These are phyloP conservation scores for Nymphalis polychloros DNA, from an alignment of 2,888 invertebrate species.

Conservation along the genomic window DNA sequence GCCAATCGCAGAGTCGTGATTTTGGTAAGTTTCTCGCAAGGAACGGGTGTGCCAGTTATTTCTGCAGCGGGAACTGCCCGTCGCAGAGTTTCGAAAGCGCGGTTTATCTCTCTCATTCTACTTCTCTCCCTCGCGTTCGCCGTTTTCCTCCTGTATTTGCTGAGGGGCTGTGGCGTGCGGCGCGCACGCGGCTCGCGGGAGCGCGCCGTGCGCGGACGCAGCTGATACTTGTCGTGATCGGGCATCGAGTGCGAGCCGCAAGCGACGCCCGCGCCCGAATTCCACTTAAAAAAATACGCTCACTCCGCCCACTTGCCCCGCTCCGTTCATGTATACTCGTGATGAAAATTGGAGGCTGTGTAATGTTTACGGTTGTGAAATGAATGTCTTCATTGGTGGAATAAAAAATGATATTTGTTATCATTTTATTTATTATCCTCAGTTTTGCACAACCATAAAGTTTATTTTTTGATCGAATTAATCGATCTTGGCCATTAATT, in stretches of 20 bases:
- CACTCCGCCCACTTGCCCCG: slow-evolving; percentile 69
- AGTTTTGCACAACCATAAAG: slow-evolving; percentile 1
- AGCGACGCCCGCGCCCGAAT: slow-evolving; percentile 63
- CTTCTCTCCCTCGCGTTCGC: slow-evolving; percentile 94
- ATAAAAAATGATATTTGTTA: slow-evolving; percentile 4
- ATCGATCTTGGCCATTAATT: background rate
- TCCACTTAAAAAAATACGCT: slow-evolving; percentile 73
- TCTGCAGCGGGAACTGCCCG: slow-evolving; percentile 86
- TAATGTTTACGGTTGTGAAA: slow-evolving; percentile 8
- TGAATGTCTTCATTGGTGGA: background rate
- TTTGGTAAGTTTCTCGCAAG: slow-evolving; percentile 92
- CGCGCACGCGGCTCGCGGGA: slow-evolving; percentile 79
- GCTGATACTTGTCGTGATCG: slow-evolving; percentile 80
- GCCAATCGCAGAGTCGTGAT: slow-evolving; percentile 93
- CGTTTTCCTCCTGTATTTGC: slow-evolving; percentile 94
- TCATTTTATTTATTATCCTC: background rate
- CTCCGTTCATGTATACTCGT: slow-evolving; percentile 73
- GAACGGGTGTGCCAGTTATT: slow-evolving; percentile 73
- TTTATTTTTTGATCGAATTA: background rate
- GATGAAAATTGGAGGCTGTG: slow-evolving; percentile 28
- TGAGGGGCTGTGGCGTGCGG: slow-evolving; percentile 87
- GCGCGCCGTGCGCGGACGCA: slow-evolving; percentile 78
- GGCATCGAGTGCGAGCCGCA: slow-evolving; percentile 70
- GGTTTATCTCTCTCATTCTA: slow-evolving; percentile 94
- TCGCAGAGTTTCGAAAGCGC: slow-evolving; percentile 91